A percentile compares a stretch with the other conserved stretches of the same genome.
Evolutionary conservation across 1,140 invertebrate genomes (phyloP).

Genomic region (Thaumetopoea pityocampa): DNA sequence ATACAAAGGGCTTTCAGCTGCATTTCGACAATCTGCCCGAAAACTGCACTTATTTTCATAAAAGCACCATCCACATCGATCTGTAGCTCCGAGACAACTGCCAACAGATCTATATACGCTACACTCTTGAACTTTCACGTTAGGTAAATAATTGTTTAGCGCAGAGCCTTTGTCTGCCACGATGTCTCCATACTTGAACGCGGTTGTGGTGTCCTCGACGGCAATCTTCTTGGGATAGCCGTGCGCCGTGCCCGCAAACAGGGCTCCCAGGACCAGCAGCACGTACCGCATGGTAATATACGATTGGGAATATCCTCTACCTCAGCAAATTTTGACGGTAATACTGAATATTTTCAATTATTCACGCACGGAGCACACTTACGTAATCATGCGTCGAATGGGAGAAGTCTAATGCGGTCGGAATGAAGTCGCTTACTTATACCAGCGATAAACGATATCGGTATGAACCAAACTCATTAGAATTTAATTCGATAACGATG

Average conservation of each 20-base stretch:
- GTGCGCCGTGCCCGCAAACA: conserved; percentile 93
- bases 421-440: conserved; percentile 49
- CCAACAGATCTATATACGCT: conserved; percentile 93
- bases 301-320: too few relatives aligned
- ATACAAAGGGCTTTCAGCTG: conserved; percentile 92
- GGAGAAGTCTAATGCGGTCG: conserved; percentile 62
- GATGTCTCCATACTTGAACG: conserved; percentile 93
- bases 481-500: too few relatives aligned
- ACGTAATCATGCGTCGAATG: conserved; percentile 36
- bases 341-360: too few relatives aligned
- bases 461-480: too few relatives aligned
- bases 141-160: conserved; percentile 94
- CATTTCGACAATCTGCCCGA: conserved; percentile 92
- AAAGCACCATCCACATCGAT: conserved; percentile 98
- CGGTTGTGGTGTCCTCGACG: conserved; percentile 88
- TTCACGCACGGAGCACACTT: too few relatives aligned
- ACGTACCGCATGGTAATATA: conserved; percentile 64
- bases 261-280: conserved; percentile 74
- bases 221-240: conserved; percentile 97
- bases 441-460: conserved; percentile 36
- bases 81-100: conserved; percentile 93
- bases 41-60: conserved; percentile 97
- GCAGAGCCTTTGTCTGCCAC: conserved; percentile 86
- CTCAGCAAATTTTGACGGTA: too few relatives aligned
- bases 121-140: conserved; percentile 97